These are phyloP conservation scores for Chionoecetes opilio DNA, from an alignment of 1,140 invertebrate species.

Conservation along the genomic window DNA sequence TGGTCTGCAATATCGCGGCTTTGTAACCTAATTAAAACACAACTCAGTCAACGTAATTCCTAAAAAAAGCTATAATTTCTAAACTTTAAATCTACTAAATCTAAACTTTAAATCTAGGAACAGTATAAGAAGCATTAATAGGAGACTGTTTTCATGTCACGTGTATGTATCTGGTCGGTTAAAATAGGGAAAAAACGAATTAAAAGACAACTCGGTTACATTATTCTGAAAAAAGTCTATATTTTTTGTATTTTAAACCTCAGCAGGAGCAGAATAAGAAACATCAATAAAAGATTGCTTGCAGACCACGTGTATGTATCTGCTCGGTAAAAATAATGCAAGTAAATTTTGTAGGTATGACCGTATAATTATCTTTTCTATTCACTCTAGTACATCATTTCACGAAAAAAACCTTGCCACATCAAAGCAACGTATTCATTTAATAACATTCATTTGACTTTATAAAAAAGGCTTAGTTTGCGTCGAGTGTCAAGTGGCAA, in stretches of 20 bases:
- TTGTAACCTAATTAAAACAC: constrained; percentile 3
- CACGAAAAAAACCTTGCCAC: not conserved
- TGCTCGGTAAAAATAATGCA: too few relatives aligned
- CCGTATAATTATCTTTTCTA: not conserved
- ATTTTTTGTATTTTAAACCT: too few relatives aligned
- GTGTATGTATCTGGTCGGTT: not conserved
- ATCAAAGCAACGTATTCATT: constrained; percentile 47
- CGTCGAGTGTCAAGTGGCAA: not conserved
- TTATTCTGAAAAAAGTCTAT: too few relatives aligned
- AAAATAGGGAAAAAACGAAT: too few relatives aligned
- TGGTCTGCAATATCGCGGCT: not conserved
- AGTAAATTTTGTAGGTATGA: too few relatives aligned
- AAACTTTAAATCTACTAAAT: too few relatives aligned
- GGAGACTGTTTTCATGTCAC: not conserved
- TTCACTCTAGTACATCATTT: constrained; percentile 5
- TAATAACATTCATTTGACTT: constrained; percentile 48
- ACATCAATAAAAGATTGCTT: not conserved
- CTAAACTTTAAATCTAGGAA: too few relatives aligned
- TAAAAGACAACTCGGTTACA: too few relatives aligned
- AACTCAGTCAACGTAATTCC: not conserved
- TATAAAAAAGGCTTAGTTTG: not conserved
- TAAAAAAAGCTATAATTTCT: not conserved
- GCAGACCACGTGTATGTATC: not conserved
- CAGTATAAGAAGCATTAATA: not conserved
- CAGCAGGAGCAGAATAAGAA: too few relatives aligned